Evolutionary conservation across 1,140 invertebrate species (phyloP).

Genomic region (Dinothrombium tinctorium): DNA sequence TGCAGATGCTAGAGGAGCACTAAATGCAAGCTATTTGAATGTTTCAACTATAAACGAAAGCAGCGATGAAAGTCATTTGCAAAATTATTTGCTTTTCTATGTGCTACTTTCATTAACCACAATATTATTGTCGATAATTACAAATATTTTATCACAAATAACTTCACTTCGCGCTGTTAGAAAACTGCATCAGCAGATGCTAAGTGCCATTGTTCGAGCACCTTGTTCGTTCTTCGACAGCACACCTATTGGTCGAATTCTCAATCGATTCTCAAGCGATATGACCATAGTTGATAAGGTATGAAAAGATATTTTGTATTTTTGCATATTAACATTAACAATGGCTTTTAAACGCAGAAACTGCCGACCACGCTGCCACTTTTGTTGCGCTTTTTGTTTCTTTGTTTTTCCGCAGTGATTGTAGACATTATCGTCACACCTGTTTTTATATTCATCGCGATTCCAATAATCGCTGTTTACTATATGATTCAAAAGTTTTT

Average conservation of each 20-base stretch:
- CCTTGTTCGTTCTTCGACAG: slow-evolving; percentile 39
- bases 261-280: slow-evolving; percentile 30
- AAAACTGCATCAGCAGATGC: slow-evolving; percentile 28
- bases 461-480: slow-evolving; percentile 32
- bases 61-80: background rate
- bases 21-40: background rate
- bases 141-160: slow-evolving; percentile 19
- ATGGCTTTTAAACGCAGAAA: slow-evolving; percentile 30
- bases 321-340: background rate
- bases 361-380: slow-evolving; percentile 44
- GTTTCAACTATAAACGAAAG: background rate
- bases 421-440: slow-evolving; percentile 42
- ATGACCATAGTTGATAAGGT: slow-evolving; percentile 19
- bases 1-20: too few species aligned
- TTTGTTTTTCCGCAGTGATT: slow-evolving; percentile 42
- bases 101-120: slow-evolving; percentile 17
- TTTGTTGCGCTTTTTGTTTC: slow-evolving; percentile 38
- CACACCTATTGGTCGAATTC: slow-evolving; percentile 27
- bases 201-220: slow-evolving; percentile 33
- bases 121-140: slow-evolving; percentile 18
- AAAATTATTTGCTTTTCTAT: slow-evolving; percentile 19
- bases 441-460: slow-evolving; percentile 38
- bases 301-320: too few species aligned
- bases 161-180: slow-evolving; percentile 19
- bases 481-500: slow-evolving; percentile 29